A percentile compares a stretch with the other conserved stretches of the same genome.
Evolutionary conservation across 2,113 vertebrate species (phyloP).

Genomic region (Mesoclemmys tuberculata): DNA sequence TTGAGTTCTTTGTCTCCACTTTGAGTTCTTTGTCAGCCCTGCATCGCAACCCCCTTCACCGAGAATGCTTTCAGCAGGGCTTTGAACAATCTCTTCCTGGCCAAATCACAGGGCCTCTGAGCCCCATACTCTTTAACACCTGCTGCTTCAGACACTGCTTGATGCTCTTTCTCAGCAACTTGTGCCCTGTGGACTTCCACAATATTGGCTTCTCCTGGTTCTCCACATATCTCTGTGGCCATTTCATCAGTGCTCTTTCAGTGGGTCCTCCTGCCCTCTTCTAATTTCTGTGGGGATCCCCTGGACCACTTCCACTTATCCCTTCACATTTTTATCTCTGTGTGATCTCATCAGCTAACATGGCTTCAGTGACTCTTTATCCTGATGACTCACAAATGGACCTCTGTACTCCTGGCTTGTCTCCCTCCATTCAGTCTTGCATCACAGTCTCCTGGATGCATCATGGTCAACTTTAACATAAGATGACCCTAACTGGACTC

Average conservation of each 20-base stretch:
- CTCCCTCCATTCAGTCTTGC: accelerated
- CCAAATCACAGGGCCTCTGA: not conserved
- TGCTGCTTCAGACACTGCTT: not conserved
- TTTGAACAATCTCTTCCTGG: not conserved
- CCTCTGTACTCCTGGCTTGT: not conserved
- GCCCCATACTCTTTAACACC: not conserved
- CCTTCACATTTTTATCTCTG: not conserved
- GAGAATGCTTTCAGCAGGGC: not conserved
- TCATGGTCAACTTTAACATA: accelerated
- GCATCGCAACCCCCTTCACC: not conserved
- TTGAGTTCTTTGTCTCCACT: not conserved
- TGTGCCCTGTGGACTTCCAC: not conserved
- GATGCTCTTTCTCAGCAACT: not conserved
- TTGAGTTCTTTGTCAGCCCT: not conserved
- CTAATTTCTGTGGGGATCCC: not conserved
- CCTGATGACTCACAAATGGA: not conserved
- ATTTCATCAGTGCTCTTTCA: not conserved
- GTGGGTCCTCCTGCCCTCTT: not conserved
- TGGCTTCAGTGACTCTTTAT: accelerated
- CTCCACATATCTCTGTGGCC: not conserved
- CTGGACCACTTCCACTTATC: not conserved
- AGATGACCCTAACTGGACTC: not conserved
- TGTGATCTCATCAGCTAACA: not conserved
- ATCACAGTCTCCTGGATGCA: not conserved
- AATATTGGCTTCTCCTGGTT: not conserved